Base-by-base conservation (phyloP, 1,140 invertebrate species). In the Diuraphis noxia region DNA sequence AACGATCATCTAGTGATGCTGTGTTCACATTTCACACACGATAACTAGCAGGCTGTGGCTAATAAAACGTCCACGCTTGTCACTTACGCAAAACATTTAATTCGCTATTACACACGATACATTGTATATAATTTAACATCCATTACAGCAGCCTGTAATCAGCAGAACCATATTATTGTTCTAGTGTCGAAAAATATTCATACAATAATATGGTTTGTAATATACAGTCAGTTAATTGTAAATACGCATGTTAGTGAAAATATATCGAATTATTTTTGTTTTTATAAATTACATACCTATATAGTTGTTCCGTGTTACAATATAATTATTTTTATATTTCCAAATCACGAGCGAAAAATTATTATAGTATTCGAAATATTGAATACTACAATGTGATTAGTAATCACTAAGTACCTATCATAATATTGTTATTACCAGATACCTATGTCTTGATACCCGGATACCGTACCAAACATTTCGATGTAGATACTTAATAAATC, bases 121-220 rank as follows among this genome's bases (percentile, higher is more conserved):
- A 63, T 63, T n/a, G 13, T 63, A 63, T 56, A 56, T 10, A 56
- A 56, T 30, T 30, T 72, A 72, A 72, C 56, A 63, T 10, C n/a
- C 4, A 72, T 72, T 72, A n/a, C 56, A 72, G 56, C n/a, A 17
- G 30, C 4, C 1, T 0, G 1, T 81, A 89, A 43, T 88, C 46
- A 40, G 63, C 36, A 34, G 56, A 49, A 43, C 40, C 52, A 36
- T 36, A 30, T 36, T 40, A 84, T 77, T 41, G 34, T 92, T 56
- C n/a, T 56, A 91, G 34, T 46, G 77, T 36, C 30, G 79, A 82
- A 41, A 82, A 82, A 17, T 82, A 82, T 82, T 72, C n/a, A 40
- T 91, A 43, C 34, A 72, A 43, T 36, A 82, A 92, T 56, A 87
- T 77, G 40, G 56, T 72, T 72, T 72, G 56, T 13, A 72, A 72